Evolutionary conservation across 2,797 vertebrate species (phyloP).

Genomic region (Astyanax mexicanus): DNA sequence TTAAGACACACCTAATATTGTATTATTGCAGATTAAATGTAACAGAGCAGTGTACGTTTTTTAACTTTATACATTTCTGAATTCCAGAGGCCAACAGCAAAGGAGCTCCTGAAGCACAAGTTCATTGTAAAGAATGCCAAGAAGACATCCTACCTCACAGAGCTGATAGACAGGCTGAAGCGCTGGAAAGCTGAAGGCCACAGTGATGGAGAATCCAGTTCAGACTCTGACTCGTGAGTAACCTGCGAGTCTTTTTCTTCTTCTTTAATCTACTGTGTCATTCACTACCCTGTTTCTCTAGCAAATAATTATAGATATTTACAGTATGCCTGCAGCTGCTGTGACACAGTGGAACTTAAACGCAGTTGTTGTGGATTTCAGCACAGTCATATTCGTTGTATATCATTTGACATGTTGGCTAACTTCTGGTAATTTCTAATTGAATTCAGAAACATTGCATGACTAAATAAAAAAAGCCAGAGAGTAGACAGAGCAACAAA

Average conservation of each 20-base stretch:
- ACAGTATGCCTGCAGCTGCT: neutral
- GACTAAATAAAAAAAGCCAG: too few species aligned
- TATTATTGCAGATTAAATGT: too few species aligned
- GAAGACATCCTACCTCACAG: conserved; percentile 95
- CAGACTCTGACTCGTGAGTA: conserved; percentile 86
- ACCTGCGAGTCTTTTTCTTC: neutral
- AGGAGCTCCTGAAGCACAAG: conserved; percentile 96
- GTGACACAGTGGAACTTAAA: neutral
- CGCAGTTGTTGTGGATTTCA: neutral
- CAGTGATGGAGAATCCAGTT: conserved; percentile 86
- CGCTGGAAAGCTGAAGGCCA: conserved; percentile 88
- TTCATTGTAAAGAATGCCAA: conserved; percentile 94
- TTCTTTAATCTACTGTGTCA: neutral
- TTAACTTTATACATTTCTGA: too few species aligned
- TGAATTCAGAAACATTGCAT: too few species aligned
- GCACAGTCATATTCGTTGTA: too few species aligned
- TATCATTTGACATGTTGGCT: too few species aligned
- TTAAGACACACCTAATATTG: too few species aligned
- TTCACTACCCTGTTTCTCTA: neutral
- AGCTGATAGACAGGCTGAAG: conserved; percentile 89
- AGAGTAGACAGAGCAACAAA: too few species aligned
- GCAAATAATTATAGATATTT: neutral
- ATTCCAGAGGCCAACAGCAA: conserved; percentile 92
- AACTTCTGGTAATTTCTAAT: too few species aligned
- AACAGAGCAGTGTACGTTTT: too few species aligned